These are phyloP conservation scores for Chromoteleia sp. DNA, from an alignment of 2,888 invertebrate species.

Conservation along the genomic window DNA sequence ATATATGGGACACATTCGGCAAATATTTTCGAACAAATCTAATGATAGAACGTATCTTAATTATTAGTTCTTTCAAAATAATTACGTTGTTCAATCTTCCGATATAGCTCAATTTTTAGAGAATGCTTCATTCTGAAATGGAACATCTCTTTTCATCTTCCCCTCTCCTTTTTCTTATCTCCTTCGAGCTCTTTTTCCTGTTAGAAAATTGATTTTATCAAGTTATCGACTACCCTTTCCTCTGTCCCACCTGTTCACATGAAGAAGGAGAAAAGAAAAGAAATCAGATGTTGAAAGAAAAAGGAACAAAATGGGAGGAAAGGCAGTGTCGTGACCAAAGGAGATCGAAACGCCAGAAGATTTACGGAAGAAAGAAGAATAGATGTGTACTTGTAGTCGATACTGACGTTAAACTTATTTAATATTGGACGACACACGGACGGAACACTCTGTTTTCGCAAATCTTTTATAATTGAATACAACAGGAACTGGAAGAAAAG, in stretches of 20 bases:
- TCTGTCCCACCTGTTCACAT: constrained; percentile 39
- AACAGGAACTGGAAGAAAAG: constrained; percentile 23
- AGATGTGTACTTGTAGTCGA: constrained; percentile 57
- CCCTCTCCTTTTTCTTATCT: constrained; percentile 13
- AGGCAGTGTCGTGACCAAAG: constrained; percentile 59
- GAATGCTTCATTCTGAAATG: constrained; percentile 6
- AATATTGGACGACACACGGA: constrained; percentile 48
- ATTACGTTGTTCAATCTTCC: constrained; percentile 2
- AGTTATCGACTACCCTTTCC: constrained; percentile 61
- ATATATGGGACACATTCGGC: constrained; percentile 45
- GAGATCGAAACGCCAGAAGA: constrained; percentile 57
- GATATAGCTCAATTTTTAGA: constrained; percentile 22
- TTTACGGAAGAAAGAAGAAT: constrained; percentile 57
- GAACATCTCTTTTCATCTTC: constrained; percentile 35
- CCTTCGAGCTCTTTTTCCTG: constrained; percentile 31
- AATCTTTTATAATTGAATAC: constrained; percentile 53
- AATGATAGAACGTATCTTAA: too few species aligned
- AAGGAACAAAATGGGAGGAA: constrained; percentile 39
- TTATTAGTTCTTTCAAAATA: not conserved
- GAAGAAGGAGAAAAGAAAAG: constrained; percentile 54
- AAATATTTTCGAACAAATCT: too few species aligned
- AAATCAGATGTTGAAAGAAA: constrained; percentile 51
- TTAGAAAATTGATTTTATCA: constrained; percentile 68
- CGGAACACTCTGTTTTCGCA: constrained; percentile 46
- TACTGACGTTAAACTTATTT: constrained; percentile 68